Evolutionary conservation across 2,797 vertebrate species (phyloP).

Genomic region (Aldrovandia affinis): DNA sequence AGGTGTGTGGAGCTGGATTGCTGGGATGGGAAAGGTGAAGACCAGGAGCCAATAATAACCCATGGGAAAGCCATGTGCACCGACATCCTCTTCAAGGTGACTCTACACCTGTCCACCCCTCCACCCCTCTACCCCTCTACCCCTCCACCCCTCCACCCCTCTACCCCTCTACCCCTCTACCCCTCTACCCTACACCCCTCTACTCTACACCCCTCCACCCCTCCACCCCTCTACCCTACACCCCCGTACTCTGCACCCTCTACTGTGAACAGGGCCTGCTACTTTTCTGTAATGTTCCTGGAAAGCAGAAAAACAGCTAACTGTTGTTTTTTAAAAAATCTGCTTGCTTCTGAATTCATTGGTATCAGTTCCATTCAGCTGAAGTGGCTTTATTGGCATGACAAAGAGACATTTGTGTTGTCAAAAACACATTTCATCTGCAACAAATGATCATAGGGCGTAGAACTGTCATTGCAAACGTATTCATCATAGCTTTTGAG

Average conservation of each 20-base stretch:
- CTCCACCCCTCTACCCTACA: background rate
- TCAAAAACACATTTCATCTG: background rate
- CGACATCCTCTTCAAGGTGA: conserved; percentile 97
- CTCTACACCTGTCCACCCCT: background rate
- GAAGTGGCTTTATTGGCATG: background rate
- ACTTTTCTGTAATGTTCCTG: too few species aligned
- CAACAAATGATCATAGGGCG: background rate
- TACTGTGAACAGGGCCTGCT: too few species aligned
- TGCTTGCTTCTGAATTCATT: too few species aligned
- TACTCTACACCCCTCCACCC: background rate
- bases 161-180: too few species aligned
- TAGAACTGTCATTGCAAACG: background rate
- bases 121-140: background rate
- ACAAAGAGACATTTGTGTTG: background rate
- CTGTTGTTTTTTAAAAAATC: too few species aligned
- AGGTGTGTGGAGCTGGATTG: conserved; percentile 98
- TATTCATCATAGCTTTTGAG: background rate
- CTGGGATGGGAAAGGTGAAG: conserved; percentile 99
- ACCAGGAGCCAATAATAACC: conserved; percentile 98
- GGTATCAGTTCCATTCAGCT: background rate
- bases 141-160: background rate
- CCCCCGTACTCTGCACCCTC: background rate
- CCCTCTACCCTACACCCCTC: background rate
- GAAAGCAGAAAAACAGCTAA: too few species aligned
- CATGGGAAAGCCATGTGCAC: conserved; percentile 99